Percentiles rank a stretch among this genome's conserved stretches.
Conservation (phyloP, 2,888 invertebrate species). For the Drosophila affinis region DNA sequence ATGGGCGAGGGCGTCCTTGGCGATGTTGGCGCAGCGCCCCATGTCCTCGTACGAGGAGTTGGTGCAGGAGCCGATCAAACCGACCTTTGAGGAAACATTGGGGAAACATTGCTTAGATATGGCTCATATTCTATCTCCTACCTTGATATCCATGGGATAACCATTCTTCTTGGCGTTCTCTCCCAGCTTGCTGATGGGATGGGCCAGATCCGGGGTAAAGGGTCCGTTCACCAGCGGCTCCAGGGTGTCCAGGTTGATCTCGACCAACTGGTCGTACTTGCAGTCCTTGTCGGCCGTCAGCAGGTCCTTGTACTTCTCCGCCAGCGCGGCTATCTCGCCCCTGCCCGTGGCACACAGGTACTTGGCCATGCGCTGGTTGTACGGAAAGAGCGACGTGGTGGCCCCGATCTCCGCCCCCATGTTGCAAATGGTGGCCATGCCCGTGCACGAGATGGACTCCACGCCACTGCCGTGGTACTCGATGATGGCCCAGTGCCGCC, state of each 20-base stretch:
- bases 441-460: conserved; percentile 98
- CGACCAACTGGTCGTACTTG: conserved; percentile 94
- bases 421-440: conserved; percentile 99
- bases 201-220: conserved; percentile 99
- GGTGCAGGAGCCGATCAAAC: conserved; percentile 99
- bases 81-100: not conserved
- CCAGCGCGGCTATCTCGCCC: conserved; percentile 88
- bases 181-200: conserved; percentile 96
- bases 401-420: conserved; percentile 99
- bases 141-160: conserved; percentile 97
- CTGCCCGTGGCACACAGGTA: conserved; percentile 95
- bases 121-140: conserved; percentile 84
- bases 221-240: conserved; percentile 99
- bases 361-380: conserved; percentile 95
- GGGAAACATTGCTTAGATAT: not conserved
- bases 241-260: conserved; percentile 94
- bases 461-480: conserved; percentile 99
- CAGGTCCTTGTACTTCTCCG: conserved; percentile 88
- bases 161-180: conserved; percentile 93
- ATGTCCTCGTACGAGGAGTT: conserved; percentile 99
- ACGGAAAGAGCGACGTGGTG: conserved; percentile 98
- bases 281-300: conserved; percentile 92
- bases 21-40: conserved; percentile 98
- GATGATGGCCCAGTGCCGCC: conserved; percentile 99
- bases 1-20: conserved; percentile 93